These are phyloP conservation scores for Trichomycterus rosablanca DNA, from an alignment of 2,113 vertebrate species.

Conservation along the genomic window DNA sequence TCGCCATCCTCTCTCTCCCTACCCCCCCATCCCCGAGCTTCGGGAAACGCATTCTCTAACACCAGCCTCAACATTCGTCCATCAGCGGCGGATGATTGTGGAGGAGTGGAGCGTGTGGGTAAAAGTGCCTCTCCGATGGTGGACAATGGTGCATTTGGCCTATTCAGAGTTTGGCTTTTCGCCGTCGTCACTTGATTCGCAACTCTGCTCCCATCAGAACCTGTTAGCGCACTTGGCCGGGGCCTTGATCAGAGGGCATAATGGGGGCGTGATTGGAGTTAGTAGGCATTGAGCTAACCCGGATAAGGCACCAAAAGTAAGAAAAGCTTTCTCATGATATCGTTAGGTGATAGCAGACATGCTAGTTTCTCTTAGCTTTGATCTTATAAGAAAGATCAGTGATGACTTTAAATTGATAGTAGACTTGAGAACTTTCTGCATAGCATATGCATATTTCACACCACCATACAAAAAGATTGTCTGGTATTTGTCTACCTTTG, in stretches of 20 bases:
- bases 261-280: constrained; percentile 59
- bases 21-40: constrained; percentile 3
- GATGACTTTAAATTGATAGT: too few species aligned
- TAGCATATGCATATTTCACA: too few species aligned
- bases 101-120: constrained; percentile 56
- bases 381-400: too few species aligned
- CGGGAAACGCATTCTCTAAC: constrained; percentile 27
- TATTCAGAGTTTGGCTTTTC: constrained; percentile 58
- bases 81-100: constrained; percentile 70
- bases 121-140: constrained; percentile 58
- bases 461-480: too few species aligned
- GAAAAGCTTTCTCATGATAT: constrained; percentile 27
- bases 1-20: constrained; percentile 40
- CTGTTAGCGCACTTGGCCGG: constrained; percentile 60
- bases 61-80: constrained; percentile 60
- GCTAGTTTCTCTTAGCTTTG: too few species aligned
- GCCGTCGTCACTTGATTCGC: constrained; percentile 58
- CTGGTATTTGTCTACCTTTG: too few species aligned
- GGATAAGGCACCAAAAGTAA: constrained; percentile 51
- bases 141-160: constrained; percentile 49
- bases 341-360: constrained; percentile 8
- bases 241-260: constrained; percentile 51
- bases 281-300: constrained; percentile 52
- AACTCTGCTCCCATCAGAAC: constrained; percentile 60
- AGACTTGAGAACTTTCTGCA: too few species aligned